phyloP scores from a whole-genome alignment of 2,113 vertebrate species.

The Galbula dea region DNA sequence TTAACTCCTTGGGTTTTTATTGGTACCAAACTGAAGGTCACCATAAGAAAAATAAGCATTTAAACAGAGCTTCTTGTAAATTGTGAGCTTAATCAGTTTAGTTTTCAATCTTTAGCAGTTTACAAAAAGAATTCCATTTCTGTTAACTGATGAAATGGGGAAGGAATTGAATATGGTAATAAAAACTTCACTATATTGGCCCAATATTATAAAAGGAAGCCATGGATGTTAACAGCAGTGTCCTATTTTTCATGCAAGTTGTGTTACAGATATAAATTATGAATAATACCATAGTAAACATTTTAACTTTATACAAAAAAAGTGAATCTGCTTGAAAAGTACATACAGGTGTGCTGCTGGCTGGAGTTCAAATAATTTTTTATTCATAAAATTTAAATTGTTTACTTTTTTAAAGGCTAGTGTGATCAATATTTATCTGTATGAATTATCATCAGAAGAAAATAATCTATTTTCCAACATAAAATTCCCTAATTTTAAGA shows the following conservation, averaged over 20 bases:
- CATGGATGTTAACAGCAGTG: background rate
- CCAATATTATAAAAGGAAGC: background rate
- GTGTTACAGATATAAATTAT: background rate
- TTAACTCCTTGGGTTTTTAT: background rate
- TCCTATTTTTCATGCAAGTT: conserved; percentile 16
- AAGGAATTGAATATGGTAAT: background rate
- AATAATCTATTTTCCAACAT: background rate
- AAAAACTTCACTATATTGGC: background rate
- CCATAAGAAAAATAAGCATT: background rate
- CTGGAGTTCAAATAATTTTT: background rate
- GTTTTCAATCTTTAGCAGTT: background rate
- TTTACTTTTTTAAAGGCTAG: conserved; percentile 1
- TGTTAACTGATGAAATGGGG: background rate
- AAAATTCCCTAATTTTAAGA: background rate
- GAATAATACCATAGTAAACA: background rate
- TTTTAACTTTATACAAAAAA: conserved; percentile 23
- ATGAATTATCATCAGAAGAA: conserved; percentile 5
- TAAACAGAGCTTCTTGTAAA: background rate
- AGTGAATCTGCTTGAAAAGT: conserved; percentile 30
- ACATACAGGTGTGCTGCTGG: conserved; percentile 22
- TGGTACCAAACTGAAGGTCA: background rate
- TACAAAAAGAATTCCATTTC: background rate
- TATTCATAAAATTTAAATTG: conserved; percentile 14
- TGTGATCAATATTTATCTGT: background rate
- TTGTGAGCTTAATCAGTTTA: background rate